Evolutionary conservation across 2,113 vertebrate genomes (phyloP).

Genomic region (Noctilio leporinus): DNA sequence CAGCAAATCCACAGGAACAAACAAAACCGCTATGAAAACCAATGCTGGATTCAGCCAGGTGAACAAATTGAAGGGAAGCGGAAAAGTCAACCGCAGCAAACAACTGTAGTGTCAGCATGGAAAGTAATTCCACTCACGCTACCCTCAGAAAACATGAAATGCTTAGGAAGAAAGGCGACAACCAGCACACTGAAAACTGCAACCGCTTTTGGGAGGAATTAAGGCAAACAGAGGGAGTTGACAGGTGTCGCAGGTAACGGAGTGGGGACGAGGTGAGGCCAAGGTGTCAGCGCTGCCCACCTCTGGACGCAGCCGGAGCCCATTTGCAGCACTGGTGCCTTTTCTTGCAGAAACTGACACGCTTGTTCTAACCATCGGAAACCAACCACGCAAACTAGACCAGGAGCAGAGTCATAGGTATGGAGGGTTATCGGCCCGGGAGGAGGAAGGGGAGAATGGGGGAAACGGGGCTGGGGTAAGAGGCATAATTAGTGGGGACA

Average conservation of each 20-base stretch:
- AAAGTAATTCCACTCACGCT: neutral
- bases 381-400: too few relatives aligned
- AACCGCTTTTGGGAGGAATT: neutral
- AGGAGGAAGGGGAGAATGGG: too few relatives aligned
- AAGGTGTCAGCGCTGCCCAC: neutral
- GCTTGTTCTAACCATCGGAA: neutral
- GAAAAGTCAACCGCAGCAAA: neutral
- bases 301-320: neutral
- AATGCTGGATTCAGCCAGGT: too few relatives aligned
- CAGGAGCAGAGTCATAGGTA: too few relatives aligned
- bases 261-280: rapidly evolving
- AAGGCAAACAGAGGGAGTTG: neutral
- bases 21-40: neutral
- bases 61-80: neutral
- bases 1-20: neutral
- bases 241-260: rapidly evolving
- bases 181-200: neutral
- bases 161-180: neutral
- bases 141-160: neutral
- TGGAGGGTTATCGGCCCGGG: too few relatives aligned
- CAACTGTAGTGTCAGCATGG: neutral
- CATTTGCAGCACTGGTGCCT: rapidly evolving
- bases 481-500: too few relatives aligned
- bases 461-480: too few relatives aligned
- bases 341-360: neutral